Conservation (phyloP, 1,140 invertebrate species). For the Ceratosolen solmsi region DNA sequence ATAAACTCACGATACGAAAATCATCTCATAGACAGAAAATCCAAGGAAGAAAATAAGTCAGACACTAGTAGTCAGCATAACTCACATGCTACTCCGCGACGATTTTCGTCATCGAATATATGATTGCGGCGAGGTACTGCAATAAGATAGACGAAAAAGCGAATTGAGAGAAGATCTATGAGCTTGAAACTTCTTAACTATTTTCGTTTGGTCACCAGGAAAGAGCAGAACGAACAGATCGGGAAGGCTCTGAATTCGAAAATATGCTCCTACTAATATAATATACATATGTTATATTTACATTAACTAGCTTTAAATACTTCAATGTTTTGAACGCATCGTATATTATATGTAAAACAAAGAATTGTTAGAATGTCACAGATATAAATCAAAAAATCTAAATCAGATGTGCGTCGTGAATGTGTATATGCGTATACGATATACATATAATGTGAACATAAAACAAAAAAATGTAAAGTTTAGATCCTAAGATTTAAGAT, state of each 20-base stretch:
- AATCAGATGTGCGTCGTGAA: too few relatives aligned
- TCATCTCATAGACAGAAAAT: too few relatives aligned
- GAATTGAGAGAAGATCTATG: too few relatives aligned
- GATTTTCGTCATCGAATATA: constrained; percentile 59
- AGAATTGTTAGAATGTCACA: too few relatives aligned
- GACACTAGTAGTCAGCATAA: constrained; percentile 62
- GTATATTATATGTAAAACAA: too few relatives aligned
- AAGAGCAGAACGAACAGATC: background rate
- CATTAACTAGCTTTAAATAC: too few relatives aligned
- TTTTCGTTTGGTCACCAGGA: too few relatives aligned
- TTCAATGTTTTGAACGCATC: too few relatives aligned
- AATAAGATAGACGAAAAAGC: background rate
- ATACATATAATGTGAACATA: background rate
- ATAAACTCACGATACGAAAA: too few relatives aligned
- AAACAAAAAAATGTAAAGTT: too few relatives aligned
- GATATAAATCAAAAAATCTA: too few relatives aligned
- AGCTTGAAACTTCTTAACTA: background rate
- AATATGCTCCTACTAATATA: background rate
- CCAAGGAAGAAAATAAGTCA: constrained; percentile 57
- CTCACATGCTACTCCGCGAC: constrained; percentile 52
- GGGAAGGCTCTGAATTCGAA: constrained; percentile 33
- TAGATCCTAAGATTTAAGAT: too few relatives aligned
- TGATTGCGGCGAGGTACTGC: constrained; percentile 19
- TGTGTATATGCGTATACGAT: background rate
- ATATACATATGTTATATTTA: background rate